Evolutionary conservation across 2,888 invertebrate genomes (phyloP).

Genomic region (Nomada goodeniana): DNA sequence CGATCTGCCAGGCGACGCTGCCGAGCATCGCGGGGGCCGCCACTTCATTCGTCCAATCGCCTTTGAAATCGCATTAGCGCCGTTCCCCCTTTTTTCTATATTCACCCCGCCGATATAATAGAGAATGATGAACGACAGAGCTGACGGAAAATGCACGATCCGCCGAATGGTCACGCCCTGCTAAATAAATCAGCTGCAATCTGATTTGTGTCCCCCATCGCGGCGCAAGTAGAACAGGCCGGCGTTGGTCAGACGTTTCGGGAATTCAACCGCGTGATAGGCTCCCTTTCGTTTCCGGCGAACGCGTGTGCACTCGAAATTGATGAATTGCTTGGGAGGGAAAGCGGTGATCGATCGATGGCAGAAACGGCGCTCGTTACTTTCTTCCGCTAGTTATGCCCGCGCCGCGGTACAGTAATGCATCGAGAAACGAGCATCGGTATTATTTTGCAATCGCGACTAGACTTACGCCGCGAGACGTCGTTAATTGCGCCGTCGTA

Average conservation of each 20-base stretch:
- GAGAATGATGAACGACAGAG: background rate
- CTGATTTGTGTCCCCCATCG: conserved; percentile 10
- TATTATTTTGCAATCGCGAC: conserved; percentile 4
- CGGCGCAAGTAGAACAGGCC: background rate
- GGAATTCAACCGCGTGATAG: background rate
- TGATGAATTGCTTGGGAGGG: background rate
- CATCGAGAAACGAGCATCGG: conserved; percentile 40
- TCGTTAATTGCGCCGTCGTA: conserved; percentile 45
- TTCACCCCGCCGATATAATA: background rate
- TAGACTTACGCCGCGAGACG: conserved; percentile 56
- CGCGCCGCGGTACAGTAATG: conserved; percentile 30
- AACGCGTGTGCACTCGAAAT: background rate
- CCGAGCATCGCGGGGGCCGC: background rate
- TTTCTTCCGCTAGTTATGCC: conserved; percentile 42
- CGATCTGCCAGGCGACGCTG: background rate
- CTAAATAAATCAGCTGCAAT: conserved; percentile 27
- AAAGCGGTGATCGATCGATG: background rate
- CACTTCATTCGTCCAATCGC: background rate
- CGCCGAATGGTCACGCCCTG: conserved; percentile 9
- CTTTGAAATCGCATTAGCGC: background rate
- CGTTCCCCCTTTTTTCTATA: background rate
- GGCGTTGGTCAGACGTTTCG: background rate
- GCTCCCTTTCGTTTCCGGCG: background rate
- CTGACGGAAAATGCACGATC: conserved; percentile 6
- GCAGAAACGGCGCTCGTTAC: conserved; percentile 8